Evolutionary conservation across 1,140 invertebrate genomes (phyloP).

Genomic region (Pseudomyrmex dendroicus): DNA sequence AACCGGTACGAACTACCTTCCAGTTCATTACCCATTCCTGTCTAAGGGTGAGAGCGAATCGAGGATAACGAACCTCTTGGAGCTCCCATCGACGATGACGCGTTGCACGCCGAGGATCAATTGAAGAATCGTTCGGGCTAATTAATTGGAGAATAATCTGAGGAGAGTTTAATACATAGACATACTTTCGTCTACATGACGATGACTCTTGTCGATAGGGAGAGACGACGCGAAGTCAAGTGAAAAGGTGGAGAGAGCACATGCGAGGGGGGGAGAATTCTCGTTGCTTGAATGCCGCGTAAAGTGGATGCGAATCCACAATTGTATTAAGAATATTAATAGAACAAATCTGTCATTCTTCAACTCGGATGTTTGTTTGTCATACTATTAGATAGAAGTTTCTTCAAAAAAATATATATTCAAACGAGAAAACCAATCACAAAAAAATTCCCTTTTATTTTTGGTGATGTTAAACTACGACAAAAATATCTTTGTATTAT

Average conservation of each 20-base stretch:
- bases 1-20: constrained; percentile 77
- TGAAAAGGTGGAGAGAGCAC: background rate
- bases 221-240: background rate
- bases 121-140: constrained; percentile 79
- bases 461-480: too few species aligned
- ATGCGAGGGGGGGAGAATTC: constrained; percentile 56
- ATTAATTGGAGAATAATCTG: constrained; percentile 79
- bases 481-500: background rate
- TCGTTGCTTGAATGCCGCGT: background rate
- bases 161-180: constrained; percentile 69
- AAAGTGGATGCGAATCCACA: constrained; percentile 25
- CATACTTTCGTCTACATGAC: constrained; percentile 11
- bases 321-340: background rate
- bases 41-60: constrained; percentile 77
- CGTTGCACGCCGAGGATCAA: constrained; percentile 70
- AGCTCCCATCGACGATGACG: constrained; percentile 67
- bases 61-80: constrained; percentile 81
- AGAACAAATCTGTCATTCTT: too few species aligned
- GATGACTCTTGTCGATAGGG: constrained; percentile 37
- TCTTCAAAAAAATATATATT: too few species aligned
- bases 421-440: background rate
- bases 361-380: too few species aligned
- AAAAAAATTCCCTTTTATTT: too few species aligned
- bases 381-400: too few species aligned
- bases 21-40: constrained; percentile 83